A percentile compares a stretch with the other conserved stretches of the same genome.
These are phyloP conservation scores for Piscicola geometra DNA, from an alignment of 2,888 invertebrate genomes.

Conservation along the genomic window DNA sequence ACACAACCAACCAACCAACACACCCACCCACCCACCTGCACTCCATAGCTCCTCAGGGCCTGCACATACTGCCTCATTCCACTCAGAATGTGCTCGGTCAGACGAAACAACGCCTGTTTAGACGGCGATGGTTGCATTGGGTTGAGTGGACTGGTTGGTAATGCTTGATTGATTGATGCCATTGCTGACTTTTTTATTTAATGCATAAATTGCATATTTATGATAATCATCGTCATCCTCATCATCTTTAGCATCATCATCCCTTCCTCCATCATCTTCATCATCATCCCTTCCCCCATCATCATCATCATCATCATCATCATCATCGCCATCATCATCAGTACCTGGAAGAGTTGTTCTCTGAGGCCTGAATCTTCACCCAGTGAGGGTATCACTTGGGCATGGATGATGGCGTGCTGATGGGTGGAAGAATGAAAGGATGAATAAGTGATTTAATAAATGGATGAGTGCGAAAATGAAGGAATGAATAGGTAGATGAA, in stretches of 20 bases:
- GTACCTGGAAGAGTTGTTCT: slow-evolving; percentile 6
- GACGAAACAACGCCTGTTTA: neutral
- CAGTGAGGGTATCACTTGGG: neutral
- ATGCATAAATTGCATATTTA: too few relatives aligned
- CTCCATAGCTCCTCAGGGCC: neutral
- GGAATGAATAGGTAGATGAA: too few relatives aligned
- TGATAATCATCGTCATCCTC: too few relatives aligned
- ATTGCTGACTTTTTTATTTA: too few relatives aligned
- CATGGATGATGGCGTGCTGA: neutral
- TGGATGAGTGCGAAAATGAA: too few relatives aligned
- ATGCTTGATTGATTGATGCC: too few relatives aligned
- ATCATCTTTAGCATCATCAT: too few relatives aligned
- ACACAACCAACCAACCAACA: neutral
- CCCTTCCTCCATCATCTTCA: neutral
- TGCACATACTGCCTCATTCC: neutral
- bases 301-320: slow-evolving; percentile 17
- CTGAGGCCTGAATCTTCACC: neutral
- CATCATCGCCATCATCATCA: slow-evolving; percentile 1
- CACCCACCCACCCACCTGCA: neutral
- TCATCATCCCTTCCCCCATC: neutral
- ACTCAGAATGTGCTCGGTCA: neutral
- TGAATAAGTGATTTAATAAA: too few relatives aligned
- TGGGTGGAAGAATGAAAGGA: too few relatives aligned
- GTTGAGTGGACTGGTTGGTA: too few relatives aligned
- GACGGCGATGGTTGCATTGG: too few relatives aligned